A percentile compares a stretch with the other conserved stretches of the same genome.
These are phyloP conservation scores for Mylabris sibirica DNA, from an alignment of 2,888 invertebrate species.

Conservation along the genomic window DNA sequence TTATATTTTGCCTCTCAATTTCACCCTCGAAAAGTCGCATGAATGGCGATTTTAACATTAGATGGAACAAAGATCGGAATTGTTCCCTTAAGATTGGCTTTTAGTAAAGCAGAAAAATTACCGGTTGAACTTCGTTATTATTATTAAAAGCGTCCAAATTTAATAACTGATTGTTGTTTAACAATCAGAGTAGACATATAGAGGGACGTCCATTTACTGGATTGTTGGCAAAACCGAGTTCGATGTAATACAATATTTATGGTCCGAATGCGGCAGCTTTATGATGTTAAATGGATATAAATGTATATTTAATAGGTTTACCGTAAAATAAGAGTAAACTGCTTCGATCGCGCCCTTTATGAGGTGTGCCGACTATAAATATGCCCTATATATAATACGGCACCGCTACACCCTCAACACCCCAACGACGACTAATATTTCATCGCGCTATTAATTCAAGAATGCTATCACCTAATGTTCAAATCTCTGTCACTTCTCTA, in stretches of 20 bases:
- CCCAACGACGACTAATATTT: conserved; percentile 21
- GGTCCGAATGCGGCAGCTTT: conserved; percentile 49
- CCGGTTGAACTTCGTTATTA: neutral
- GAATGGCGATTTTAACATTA: conserved; percentile 4
- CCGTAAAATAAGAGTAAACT: conserved; percentile 52
- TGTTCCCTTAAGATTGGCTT: conserved; percentile 5
- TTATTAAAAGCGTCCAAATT: neutral
- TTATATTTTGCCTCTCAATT: neutral
- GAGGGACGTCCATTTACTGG: conserved; percentile 22
- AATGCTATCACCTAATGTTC: conserved; percentile 16
- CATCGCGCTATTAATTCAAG: conserved; percentile 24
- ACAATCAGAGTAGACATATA: neutral
- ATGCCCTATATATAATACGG: conserved; percentile 32
- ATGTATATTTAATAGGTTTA: conserved; percentile 55
- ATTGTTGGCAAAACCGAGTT: conserved; percentile 41
- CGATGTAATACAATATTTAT: conserved; percentile 52
- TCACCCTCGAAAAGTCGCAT: conserved; percentile 6
- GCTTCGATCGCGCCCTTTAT: conserved; percentile 46
- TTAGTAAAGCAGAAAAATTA: neutral
- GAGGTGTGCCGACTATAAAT: conserved; percentile 40
- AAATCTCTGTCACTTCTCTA: neutral
- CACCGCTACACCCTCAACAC: conserved; percentile 19
- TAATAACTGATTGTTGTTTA: conserved; percentile 24
- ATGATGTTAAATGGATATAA: conserved; percentile 54
- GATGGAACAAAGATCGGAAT: neutral